Base-by-base conservation (phyloP, 1,140 invertebrate genomes). In the Hesperophylax magnus region DNA sequence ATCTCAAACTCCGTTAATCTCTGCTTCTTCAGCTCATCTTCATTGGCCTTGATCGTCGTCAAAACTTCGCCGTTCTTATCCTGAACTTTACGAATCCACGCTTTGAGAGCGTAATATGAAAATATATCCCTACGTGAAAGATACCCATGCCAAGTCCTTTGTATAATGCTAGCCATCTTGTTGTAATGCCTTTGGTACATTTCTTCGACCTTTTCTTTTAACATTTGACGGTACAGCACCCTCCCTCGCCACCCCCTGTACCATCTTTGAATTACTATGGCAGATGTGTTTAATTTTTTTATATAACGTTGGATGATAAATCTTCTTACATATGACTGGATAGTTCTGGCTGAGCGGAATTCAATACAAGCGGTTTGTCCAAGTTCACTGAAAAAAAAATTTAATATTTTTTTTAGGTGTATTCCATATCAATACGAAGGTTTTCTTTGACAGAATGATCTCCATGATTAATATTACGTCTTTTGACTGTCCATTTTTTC, bases 71-170 rank as follows among this genome's bases (percentile, higher is more conserved):
- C 87, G 9, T 88, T 88, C n/a, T 86, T 81, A 81, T 87, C 86
- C 18, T 82, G 87, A 7, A 90, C 87, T 8, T 83, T 85, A 6
- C 85, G 82, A 31, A 90, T 82, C 89, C 89, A 90, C 67, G 86
- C 85, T 39, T 88, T 86, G 79, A 89, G 88, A 3, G 86, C 86
- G 5, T 85, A 85, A 71, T 89, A 89, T 79, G 86, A 88, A 76
- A 90, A 90, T 58, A 88, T 87, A 11, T 85, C 87, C 7, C 85
- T 82, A 83, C 89, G 87, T 24, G 88, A 89, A 82, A 86, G 85
- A 78, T 89, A 86, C 4, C 89, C 88, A 34, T 87, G 86, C 87
- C 88, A 90, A 8, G 88, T 77, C 20, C 87, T 86, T 87, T 89
- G 85, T 18, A 82, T 83, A 0, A 80, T 18, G 82, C 67, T 77